Percentiles rank a stretch among this genome's conserved stretches.
Evolutionary conservation across 2,797 vertebrate species (phyloP).

Genomic region (Poecilia picta): DNA sequence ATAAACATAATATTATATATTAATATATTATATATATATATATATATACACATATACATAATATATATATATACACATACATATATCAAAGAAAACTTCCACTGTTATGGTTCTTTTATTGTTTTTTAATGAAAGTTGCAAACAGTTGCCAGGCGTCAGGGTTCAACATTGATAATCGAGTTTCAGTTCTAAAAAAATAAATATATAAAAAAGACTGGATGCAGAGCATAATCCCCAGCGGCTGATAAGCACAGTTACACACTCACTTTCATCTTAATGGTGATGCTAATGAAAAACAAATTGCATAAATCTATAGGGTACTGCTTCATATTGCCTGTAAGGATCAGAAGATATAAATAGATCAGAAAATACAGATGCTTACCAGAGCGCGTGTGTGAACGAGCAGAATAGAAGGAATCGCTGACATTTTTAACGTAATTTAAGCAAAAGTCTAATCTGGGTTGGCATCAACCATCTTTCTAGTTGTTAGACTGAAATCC

Average conservation of each 20-base stretch:
- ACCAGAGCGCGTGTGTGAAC: background rate
- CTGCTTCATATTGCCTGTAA: background rate
- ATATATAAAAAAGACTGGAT: background rate
- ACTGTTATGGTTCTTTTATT: background rate
- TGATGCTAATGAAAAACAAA: conserved; percentile 9
- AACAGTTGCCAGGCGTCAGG: background rate
- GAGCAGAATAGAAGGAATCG: background rate
- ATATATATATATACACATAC: too few relatives aligned
- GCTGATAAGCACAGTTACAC: conserved; percentile 4
- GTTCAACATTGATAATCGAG: background rate
- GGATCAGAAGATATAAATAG: conserved; percentile 2
- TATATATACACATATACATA: too few relatives aligned
- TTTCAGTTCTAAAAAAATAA: background rate
- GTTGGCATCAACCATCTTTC: background rate
- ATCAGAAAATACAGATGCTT: background rate
- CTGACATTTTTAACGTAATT: background rate
- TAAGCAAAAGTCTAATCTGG: background rate
- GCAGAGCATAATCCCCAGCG: background rate
- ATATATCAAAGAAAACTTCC: too few relatives aligned
- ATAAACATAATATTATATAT: too few relatives aligned
- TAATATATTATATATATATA: too few relatives aligned
- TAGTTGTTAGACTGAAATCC: background rate
- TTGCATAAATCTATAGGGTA: conserved; percentile 2
- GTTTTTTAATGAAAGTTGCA: background rate
- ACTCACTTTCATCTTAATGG: background rate